Evolutionary conservation across 1,140 invertebrate genomes (phyloP), one percentile per base, ranked within the genome.

Genomic region (Scaptomyza pallida): DNA sequence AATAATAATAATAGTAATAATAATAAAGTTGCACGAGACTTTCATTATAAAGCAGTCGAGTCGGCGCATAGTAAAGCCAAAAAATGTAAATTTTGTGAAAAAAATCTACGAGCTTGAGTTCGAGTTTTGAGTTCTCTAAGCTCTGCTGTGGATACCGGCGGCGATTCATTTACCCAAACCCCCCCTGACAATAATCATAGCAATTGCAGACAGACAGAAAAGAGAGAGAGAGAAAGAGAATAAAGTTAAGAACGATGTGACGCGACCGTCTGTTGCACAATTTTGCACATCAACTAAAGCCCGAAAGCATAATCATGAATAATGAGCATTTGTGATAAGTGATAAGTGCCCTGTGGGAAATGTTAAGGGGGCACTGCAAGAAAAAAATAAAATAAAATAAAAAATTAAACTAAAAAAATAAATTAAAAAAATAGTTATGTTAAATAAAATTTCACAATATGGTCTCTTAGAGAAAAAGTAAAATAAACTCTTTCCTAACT

Each of bases 291-390:
- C 74, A 85, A 37, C 33, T 12, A 37, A 86, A 86, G 62, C 74
- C 81, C 26, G 6, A 85, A 90, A 89, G 83, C 89, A 90, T 90
- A 90, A 90, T 90, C 77, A 90, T 85, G 80, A 90, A 90, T 90
- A 90, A 90, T 90, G 89, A 90, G 89, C 75, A 75, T 77, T 90
- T 74, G 80, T 81, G 77, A 85, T 78, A 86, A 86, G 82, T 86
- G 82, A 88, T 78, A 82, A 88, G 60, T 69, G 48, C 78, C 78
- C 82, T 48, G 63, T 88, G 60, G 82, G 45, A 75, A 83, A 86
- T 86, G 62, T 65, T 45, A 56, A 15, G 13, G 23, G 23, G 47
- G 57, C 65, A 64, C 57, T 63, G 37, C 35, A 68, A 67, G 30
- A 33, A 67, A 17, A 23, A 5, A 19, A 30, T 5, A 8, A 30